Conservation (phyloP, 2,888 invertebrate genomes). For the Lepidochrysops patricia region DNA sequence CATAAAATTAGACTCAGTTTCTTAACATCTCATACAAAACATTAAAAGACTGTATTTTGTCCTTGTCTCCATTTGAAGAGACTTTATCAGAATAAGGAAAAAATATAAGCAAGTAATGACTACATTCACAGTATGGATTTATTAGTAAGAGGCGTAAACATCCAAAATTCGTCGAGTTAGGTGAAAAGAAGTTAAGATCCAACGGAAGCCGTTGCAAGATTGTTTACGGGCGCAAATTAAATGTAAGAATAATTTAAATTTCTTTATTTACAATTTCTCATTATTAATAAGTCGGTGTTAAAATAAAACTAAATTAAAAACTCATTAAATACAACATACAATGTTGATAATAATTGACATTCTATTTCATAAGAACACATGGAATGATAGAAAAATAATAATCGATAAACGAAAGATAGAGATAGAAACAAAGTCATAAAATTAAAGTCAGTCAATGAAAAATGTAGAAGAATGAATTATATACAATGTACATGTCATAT, state of each 20-base stretch:
- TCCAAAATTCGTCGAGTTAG: too few relatives aligned
- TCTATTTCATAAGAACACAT: slow-evolving; percentile 12
- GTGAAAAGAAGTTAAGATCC: too few relatives aligned
- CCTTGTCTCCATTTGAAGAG: too few relatives aligned
- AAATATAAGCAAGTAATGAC: too few relatives aligned
- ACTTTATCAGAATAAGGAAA: too few relatives aligned
- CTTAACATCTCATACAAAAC: too few relatives aligned
- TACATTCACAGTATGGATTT: too few relatives aligned
- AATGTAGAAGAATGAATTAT: neutral
- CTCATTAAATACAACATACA: slow-evolving; percentile 16
- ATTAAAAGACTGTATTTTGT: too few relatives aligned
- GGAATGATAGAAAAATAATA: slow-evolving; percentile 17
- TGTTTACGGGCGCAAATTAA: too few relatives aligned
- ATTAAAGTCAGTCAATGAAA: neutral
- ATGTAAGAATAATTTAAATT: slow-evolving; percentile 16
- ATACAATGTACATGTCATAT: neutral
- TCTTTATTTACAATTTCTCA: slow-evolving; percentile 15
- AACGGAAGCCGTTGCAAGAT: too few relatives aligned
- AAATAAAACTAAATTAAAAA: slow-evolving; percentile 10
- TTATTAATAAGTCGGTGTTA: neutral
- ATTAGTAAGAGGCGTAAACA: too few relatives aligned
- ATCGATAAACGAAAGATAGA: slow-evolving; percentile 19
- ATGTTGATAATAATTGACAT: slow-evolving; percentile 13
- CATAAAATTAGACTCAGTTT: too few relatives aligned
- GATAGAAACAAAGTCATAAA: neutral